A percentile compares a stretch with the other conserved stretches of the same genome.
Evolutionary conservation across 2,888 invertebrate species (phyloP).

Genomic region (Harpagoxenus sublaevis): DNA sequence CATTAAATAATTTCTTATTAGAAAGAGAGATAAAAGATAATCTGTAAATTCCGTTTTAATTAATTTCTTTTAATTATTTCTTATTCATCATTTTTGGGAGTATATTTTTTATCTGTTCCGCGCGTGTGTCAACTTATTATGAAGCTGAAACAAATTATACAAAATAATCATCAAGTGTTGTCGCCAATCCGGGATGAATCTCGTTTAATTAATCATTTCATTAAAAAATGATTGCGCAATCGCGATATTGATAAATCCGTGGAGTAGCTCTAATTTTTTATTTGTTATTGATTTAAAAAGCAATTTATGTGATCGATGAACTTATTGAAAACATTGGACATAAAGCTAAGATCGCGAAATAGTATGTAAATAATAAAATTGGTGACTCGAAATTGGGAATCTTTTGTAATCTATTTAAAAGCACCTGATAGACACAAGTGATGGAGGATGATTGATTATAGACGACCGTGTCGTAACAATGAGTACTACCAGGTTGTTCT

Average conservation of each 20-base stretch:
- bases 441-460: constrained; percentile 32
- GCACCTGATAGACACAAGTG: constrained; percentile 1
- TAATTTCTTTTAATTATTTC: not conserved
- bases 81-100: not conserved
- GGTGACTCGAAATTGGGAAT: not conserved
- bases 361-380: not conserved
- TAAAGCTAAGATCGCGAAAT: not conserved
- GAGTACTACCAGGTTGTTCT: not conserved
- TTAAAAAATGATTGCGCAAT: not conserved
- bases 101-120: not conserved
- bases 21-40: not conserved
- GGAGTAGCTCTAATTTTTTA: not conserved
- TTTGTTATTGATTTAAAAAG: not conserved
- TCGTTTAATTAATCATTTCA: not conserved
- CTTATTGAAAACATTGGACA: constrained; percentile 2
- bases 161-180: not conserved
- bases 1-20: not conserved
- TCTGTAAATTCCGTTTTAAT: not conserved
- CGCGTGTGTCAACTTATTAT: not conserved
- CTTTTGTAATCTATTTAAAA: constrained; percentile 24
- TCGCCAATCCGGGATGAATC: not conserved
- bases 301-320: not conserved
- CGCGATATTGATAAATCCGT: not conserved
- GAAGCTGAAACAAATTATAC: not conserved
- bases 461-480: not conserved